Evolutionary conservation across 2,888 invertebrate species (phyloP).

Genomic region (Odontothrips loti): DNA sequence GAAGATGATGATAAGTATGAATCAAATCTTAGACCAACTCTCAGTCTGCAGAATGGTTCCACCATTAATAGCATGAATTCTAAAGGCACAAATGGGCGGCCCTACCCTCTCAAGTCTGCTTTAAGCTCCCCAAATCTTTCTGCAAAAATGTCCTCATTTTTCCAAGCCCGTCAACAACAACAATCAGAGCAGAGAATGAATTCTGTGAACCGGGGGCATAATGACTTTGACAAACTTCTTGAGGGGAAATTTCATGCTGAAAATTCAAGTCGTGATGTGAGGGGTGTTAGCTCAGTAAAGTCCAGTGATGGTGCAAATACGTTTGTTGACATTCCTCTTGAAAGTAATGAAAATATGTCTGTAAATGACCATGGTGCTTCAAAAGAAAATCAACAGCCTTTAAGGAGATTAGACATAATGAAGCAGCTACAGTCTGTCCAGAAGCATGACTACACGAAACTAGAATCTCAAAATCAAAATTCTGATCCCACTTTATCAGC

Average conservation of each 20-base stretch:
- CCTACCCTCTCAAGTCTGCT: constrained; percentile 39
- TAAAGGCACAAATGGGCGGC: constrained; percentile 39
- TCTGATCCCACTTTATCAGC: too few species aligned
- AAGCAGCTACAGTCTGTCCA: background rate
- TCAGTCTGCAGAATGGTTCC: constrained; percentile 33
- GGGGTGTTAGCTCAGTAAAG: background rate
- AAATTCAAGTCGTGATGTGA: constrained; percentile 16
- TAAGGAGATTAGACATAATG: background rate
- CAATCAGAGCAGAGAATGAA: constrained; percentile 28
- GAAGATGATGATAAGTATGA: constrained; percentile 49
- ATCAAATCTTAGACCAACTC: constrained; percentile 27
- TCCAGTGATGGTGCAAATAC: background rate
- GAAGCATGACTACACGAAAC: background rate
- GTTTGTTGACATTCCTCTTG: background rate
- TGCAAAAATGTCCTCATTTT: constrained; percentile 36
- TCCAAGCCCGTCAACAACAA: constrained; percentile 30
- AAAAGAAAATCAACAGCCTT: background rate
- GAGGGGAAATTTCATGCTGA: constrained; percentile 33
- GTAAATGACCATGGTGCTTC: background rate
- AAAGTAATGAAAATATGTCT: background rate
- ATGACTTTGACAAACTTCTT: constrained; percentile 34
- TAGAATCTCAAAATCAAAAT: too few species aligned
- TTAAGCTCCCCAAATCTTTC: constrained; percentile 36
- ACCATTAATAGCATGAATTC: constrained; percentile 32
- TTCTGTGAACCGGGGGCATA: background rate